A percentile compares a stretch with the other conserved stretches of the same genome.
phyloP scores from a whole-genome alignment of 2,113 vertebrate genomes.

The Brienomyrus longianalis region DNA sequence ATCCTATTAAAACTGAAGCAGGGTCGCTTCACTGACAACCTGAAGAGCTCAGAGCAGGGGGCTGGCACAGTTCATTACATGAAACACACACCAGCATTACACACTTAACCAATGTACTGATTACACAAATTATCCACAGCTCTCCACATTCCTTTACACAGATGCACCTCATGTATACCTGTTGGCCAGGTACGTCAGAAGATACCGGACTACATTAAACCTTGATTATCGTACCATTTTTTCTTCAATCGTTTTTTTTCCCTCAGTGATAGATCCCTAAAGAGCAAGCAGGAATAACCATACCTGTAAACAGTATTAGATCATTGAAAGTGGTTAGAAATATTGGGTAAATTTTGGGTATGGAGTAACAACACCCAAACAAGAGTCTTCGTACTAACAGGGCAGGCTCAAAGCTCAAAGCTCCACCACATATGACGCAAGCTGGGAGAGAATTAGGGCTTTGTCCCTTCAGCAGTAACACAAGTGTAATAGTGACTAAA shows the following conservation, averaged over 20 bases:
- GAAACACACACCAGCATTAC: background rate
- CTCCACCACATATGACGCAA: background rate
- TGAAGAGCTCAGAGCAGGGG: background rate
- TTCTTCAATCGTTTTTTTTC: background rate
- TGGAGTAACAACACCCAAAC: background rate
- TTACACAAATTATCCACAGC: background rate
- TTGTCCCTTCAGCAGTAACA: background rate
- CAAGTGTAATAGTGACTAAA: background rate
- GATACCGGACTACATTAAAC: conserved; percentile 27
- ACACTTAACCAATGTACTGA: background rate
- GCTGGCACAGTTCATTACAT: background rate
- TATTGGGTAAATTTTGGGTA: background rate
- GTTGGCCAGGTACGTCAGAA: conserved; percentile 17
- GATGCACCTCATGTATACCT: background rate
- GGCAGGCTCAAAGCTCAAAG: background rate
- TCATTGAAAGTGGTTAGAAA: background rate
- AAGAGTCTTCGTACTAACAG: background rate
- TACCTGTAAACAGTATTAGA: background rate
- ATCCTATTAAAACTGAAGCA: background rate
- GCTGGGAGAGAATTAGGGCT: conserved; percentile 8
- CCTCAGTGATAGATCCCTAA: conserved; percentile 9
- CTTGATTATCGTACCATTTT: conserved; percentile 22
- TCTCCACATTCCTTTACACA: background rate
- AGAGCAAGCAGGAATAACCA: conserved; percentile 19
- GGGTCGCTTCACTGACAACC: background rate